These are phyloP conservation scores for Neosilurus mollespiculum DNA, from an alignment of 2,797 vertebrate genomes.

Conservation along the genomic window DNA sequence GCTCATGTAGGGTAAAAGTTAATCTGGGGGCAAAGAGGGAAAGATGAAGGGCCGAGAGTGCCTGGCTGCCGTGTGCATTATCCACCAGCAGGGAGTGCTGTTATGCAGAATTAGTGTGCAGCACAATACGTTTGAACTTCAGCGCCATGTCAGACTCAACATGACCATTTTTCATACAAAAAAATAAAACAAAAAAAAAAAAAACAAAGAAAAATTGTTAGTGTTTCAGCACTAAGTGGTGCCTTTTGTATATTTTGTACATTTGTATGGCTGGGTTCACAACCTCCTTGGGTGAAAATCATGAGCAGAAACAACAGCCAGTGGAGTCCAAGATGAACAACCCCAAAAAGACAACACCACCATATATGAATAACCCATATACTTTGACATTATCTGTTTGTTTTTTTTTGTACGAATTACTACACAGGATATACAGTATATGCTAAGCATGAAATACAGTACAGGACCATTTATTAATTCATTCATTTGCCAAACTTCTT, in stretches of 20 bases:
- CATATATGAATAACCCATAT: not conserved
- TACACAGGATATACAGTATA: not conserved
- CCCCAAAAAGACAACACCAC: not conserved
- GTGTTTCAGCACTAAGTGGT: too few species aligned
- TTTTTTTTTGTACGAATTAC: not conserved
- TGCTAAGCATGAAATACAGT: not conserved
- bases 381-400: not conserved
- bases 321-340: not conserved
- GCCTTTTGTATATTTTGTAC: not conserved
- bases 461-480: too few species aligned
- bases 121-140: not conserved
- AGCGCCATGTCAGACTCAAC: not conserved
- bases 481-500: too few species aligned
- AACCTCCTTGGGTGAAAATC: too few species aligned
- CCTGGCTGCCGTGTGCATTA: constrained; percentile 49
- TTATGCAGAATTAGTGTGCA: constrained; percentile 57
- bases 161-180: not conserved
- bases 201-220: not conserved
- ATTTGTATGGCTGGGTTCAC: not conserved
- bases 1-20: constrained; percentile 19
- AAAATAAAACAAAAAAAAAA: too few species aligned
- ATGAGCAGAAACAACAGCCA: not conserved
- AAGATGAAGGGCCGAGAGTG: constrained; percentile 36
- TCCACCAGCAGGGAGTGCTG: constrained; percentile 73
- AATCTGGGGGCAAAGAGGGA: constrained; percentile 43